phyloP scores from a whole-genome alignment of 2,888 invertebrate genomes.

The Ormyrus labotus region DNA sequence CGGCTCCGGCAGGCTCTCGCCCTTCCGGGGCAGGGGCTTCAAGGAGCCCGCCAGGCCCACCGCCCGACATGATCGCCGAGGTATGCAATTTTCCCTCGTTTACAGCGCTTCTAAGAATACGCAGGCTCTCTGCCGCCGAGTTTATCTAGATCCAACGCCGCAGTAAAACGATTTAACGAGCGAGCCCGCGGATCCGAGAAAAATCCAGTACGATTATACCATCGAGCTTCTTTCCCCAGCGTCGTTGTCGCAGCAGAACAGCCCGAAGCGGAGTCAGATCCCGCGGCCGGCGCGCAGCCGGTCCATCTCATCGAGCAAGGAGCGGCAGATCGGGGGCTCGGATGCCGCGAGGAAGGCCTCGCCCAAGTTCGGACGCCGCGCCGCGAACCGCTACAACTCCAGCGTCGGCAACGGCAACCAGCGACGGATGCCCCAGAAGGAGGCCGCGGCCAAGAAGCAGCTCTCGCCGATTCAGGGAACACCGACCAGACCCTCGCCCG shows the following conservation, averaged over 20 bases:
- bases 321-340: constrained; percentile 48
- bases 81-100: neutral
- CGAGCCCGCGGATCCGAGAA: no score
- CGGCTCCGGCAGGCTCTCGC: constrained; percentile 78
- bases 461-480: constrained; percentile 72
- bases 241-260: constrained; percentile 71
- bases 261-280: constrained; percentile 71
- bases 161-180: no score
- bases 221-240: constrained; percentile 57
- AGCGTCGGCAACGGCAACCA: constrained; percentile 35
- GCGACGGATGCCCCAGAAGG: constrained; percentile 5
- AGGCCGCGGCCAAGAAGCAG: constrained; percentile 52
- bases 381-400: constrained; percentile 52
- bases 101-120: no score
- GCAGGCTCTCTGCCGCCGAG: no score
- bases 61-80: neutral
- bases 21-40: constrained; percentile 81
- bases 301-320: constrained; percentile 67
- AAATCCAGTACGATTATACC: no score
- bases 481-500: constrained; percentile 64
- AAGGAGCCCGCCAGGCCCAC: constrained; percentile 67
- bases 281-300: constrained; percentile 70
- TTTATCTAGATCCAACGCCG: no score
- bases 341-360: constrained; percentile 51
- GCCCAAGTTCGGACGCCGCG: constrained; percentile 66